phyloP scores from a whole-genome alignment of 2,797 vertebrate species.

The Neostethus bicornis region DNA sequence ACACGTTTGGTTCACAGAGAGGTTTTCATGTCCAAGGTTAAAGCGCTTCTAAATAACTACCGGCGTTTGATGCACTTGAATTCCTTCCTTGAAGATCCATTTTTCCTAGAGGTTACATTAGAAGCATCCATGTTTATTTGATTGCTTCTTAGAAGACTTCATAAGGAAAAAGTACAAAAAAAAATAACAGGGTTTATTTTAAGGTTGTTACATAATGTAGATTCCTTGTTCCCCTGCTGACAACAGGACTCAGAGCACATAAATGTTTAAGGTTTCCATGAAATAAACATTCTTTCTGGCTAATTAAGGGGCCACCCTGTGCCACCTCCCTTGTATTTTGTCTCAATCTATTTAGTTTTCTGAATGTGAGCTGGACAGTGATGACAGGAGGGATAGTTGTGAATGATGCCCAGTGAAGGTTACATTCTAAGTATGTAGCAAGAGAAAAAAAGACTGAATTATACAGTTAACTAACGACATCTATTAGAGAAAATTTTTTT shows the following conservation, averaged over 20 bases:
- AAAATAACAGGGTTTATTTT: conserved; percentile 24
- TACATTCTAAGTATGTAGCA: conserved; percentile 44
- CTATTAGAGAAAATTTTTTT: too few species aligned
- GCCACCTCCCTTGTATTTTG: conserved; percentile 29
- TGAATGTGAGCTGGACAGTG: conserved; percentile 27
- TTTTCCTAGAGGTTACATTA: conserved; percentile 46
- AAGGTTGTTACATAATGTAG: conserved; percentile 62
- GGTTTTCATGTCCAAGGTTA: conserved; percentile 48
- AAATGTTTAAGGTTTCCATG: conserved; percentile 70
- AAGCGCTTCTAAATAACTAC: conserved; percentile 28
- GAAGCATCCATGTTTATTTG: conserved; percentile 57
- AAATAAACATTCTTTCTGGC: conserved; percentile 62
- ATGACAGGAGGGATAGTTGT: conserved; percentile 19
- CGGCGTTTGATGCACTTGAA: conserved; percentile 34
- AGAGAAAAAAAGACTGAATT: too few species aligned
- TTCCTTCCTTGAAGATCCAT: conserved; percentile 31
- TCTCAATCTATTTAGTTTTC: conserved; percentile 36
- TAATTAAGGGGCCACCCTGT: conserved; percentile 65
- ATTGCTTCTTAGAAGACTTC: conserved; percentile 33
- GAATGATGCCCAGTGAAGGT: conserved; percentile 39
- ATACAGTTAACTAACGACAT: too few species aligned
- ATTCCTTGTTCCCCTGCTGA: conserved; percentile 52
- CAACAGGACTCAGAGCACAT: conserved; percentile 49
- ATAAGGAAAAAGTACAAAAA: conserved; percentile 21
- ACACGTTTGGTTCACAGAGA: conserved; percentile 49